Base-by-base conservation (phyloP, 2,113 vertebrate species). In the Sakesphorus luctuosus region DNA sequence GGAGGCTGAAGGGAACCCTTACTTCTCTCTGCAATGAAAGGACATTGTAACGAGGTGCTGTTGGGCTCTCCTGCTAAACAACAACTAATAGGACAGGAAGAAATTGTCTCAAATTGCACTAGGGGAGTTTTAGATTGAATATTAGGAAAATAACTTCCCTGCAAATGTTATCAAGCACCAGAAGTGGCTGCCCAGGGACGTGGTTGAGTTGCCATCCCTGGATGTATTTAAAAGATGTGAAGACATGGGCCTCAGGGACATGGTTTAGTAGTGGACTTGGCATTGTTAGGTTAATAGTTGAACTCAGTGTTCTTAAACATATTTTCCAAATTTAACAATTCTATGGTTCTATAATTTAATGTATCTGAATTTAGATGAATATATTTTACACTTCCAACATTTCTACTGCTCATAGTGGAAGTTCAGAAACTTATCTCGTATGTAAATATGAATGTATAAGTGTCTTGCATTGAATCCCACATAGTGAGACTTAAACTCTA, bases 211-310 rank as follows among this genome's bases (percentile, higher is more conserved):
- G 40, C 5, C 20, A 18, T 47, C 38, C 19, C 38, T 47, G 13
- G 9, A 62, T 25, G 1, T 40, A 35, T 38, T 47, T 35, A 47
- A 47, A 83, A 47, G 9, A 40, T 69, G 3, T 40, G 19, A 40
- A 47, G 38, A 11, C 7, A 10, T 46, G 18, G 10, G 8, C 0
- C 0, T 62, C 19, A 29, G 52, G 24, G 10, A 35, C 6, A 47
- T 18, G 4, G 7, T 62, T 62, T 40, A 40, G 17, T 46, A 18
- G 14, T 47, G 47, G 8, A 68, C 6, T 68, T 36, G 44, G 11
- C 3, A 35, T 6, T 31, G 7, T 40, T 47, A 35, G 13, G 53
- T 35, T 25, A 26, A 31, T 21, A 40, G 17, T 4, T 47, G 62
- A 5, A 62, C 38, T 89, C 36, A 5, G 21, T 62, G 3, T 31